These are phyloP conservation scores for Coregonus sp. DNA, from an alignment of 2,797 vertebrate genomes.

Conservation along the genomic window DNA sequence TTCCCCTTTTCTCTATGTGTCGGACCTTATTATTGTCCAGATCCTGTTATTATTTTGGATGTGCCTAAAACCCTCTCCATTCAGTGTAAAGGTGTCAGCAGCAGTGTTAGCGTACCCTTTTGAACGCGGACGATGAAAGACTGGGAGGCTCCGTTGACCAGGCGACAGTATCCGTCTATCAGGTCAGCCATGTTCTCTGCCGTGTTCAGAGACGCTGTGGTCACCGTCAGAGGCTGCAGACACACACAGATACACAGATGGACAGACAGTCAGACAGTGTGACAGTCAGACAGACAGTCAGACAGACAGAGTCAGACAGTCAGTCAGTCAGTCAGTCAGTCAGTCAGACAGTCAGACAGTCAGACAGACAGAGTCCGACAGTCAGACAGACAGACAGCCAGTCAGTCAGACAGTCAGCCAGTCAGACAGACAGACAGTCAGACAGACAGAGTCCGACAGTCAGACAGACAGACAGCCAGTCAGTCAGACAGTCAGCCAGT, in stretches of 20 bases:
- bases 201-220: slow-evolving; percentile 90
- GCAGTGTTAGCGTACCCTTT: slow-evolving; percentile 82
- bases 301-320: background rate
- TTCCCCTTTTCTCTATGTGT: no score
- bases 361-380: no score
- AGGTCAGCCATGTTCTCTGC: slow-evolving; percentile 99
- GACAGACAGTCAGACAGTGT: background rate
- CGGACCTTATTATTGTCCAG: no score
- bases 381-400: background rate
- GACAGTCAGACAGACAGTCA: background rate
- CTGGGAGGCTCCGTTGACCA: slow-evolving; percentile 85
- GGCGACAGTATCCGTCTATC: slow-evolving; percentile 96
- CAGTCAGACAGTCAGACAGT: background rate
- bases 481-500: no score
- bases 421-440: background rate
- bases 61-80: background rate
- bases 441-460: no score
- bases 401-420: background rate
- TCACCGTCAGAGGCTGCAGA: slow-evolving; percentile 83
- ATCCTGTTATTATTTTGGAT: background rate
- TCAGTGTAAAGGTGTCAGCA: background rate
- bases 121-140: slow-evolving; percentile 94
- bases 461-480: no score
- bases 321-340: background rate
- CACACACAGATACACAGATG: background rate